Base-by-base conservation (phyloP, 2,113 vertebrate genomes). In the Castor canadensis region DNA sequence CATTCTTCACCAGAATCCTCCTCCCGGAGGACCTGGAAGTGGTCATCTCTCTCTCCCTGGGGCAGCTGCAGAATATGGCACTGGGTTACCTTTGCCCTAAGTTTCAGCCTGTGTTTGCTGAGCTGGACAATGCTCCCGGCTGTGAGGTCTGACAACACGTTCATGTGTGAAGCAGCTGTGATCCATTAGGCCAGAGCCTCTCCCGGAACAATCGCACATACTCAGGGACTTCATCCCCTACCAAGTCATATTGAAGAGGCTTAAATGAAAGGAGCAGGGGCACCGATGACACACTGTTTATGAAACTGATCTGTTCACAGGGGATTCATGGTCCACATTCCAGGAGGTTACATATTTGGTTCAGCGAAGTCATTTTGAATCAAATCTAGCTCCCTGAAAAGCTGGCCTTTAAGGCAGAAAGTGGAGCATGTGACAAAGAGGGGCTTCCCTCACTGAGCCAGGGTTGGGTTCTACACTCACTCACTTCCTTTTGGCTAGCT, bases 341-440 rank as follows among this genome's bases (percentile, higher is more conserved):
- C 24, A n/a, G 26, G 69, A 54, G 67, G 71, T 54, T 71, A 76
- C 77, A 82, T 77, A 66, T 30, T 43, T 79, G 62, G 35, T 58
- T 87, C 69, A 87, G 54, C 5, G 49, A 54, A 58, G 54, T 79
- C 60, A n/a, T n/a, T 86, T 8, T 71, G 60, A 95, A 49, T 32
- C n/a, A 47, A 64, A 67, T 38, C 11, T 35, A 56, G 40, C 19
- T 32, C 58, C 64, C 54, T 26, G 73, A 64, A n/a, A 47, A 0
- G 20, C 67, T 1, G 5, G 32, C 13, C 40, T 84, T 43, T 7
- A 30, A 52, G 52, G 2, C 9, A 35, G 43, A 69, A 20, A 26
- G 28, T 32, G 43, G 35, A 28, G 11, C 9, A 13, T 0, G 40
- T 24, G 62, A 11, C 10, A 1, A 1, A 9, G 5, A 73, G 35